phyloP scores from a whole-genome alignment of 2,113 vertebrate genomes.

The Merops nubicus region DNA sequence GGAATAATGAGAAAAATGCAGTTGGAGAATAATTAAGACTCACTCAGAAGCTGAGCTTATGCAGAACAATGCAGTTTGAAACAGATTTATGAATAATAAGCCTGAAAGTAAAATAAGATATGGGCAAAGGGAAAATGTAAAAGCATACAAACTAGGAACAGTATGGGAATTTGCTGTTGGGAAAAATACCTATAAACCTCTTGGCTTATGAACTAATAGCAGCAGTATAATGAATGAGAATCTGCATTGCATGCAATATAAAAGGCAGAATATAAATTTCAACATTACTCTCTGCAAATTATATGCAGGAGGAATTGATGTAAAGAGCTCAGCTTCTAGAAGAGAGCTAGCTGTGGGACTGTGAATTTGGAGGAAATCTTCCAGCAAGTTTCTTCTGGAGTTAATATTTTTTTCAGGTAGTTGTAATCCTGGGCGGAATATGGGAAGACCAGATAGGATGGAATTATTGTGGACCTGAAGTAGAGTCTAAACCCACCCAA shows the following conservation, averaged over 20 bases:
- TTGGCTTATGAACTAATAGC: background rate
- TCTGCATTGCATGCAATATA: background rate
- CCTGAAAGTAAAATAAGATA: slow-evolving; percentile 6
- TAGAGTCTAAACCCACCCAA: background rate
- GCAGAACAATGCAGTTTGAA: slow-evolving; percentile 1
- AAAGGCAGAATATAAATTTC: background rate
- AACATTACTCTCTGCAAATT: background rate
- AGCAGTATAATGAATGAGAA: background rate
- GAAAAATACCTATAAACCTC: background rate
- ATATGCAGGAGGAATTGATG: background rate
- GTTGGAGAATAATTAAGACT: slow-evolving; percentile 37
- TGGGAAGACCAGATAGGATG: background rate
- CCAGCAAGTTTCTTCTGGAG: background rate
- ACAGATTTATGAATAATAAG: slow-evolving; percentile 42
- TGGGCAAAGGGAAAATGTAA: background rate
- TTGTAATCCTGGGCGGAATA: background rate
- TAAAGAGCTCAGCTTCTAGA: background rate
- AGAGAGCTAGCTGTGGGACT: background rate
- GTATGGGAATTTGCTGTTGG: background rate
- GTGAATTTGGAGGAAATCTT: background rate
- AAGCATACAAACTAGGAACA: background rate
- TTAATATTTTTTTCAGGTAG: background rate
- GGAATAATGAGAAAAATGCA: slow-evolving; percentile 39
- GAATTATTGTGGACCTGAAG: background rate
- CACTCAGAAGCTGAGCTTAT: slow-evolving; percentile 29